Evolutionary conservation across 2,797 vertebrate genomes (phyloP).

Genomic region (Onychomys torridus): DNA sequence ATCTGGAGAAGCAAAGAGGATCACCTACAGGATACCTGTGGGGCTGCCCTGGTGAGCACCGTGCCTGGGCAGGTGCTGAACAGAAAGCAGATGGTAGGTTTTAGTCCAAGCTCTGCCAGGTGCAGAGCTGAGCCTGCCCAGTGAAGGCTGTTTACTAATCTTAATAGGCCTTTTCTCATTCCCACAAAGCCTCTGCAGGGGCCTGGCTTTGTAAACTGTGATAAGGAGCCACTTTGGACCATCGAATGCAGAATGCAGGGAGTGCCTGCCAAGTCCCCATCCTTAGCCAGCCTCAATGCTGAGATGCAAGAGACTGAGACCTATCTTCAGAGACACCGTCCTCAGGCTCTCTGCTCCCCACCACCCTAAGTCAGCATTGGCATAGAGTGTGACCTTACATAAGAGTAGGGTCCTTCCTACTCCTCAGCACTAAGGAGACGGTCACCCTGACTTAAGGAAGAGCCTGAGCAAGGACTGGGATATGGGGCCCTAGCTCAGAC

Average conservation of each 20-base stretch:
- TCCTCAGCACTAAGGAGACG: not conserved
- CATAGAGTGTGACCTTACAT: not conserved
- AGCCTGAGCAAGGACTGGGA: not conserved
- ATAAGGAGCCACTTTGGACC: not conserved
- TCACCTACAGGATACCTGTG: too few relatives aligned
- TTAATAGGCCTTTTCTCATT: not conserved
- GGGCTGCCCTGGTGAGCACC: not conserved
- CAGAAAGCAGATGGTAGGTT: not conserved
- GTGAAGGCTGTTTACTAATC: not conserved
- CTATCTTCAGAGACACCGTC: not conserved
- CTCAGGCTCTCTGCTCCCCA: not conserved
- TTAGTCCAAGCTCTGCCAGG: not conserved
- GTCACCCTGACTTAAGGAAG: not conserved
- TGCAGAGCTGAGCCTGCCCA: not conserved
- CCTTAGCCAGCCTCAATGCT: not conserved
- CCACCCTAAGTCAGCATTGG: not conserved
- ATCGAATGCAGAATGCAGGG: not conserved
- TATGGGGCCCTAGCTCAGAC: not conserved
- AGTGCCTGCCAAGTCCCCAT: not conserved
- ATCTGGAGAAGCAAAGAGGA: not conserved
- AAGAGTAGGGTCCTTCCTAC: not conserved
- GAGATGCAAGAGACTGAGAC: not conserved
- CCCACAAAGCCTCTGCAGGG: not conserved
- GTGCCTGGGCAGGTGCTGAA: too few relatives aligned
- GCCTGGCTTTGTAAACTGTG: not conserved